Conservation (phyloP, 2,888 invertebrate genomes). For the Plagodis dolabraria region DNA sequence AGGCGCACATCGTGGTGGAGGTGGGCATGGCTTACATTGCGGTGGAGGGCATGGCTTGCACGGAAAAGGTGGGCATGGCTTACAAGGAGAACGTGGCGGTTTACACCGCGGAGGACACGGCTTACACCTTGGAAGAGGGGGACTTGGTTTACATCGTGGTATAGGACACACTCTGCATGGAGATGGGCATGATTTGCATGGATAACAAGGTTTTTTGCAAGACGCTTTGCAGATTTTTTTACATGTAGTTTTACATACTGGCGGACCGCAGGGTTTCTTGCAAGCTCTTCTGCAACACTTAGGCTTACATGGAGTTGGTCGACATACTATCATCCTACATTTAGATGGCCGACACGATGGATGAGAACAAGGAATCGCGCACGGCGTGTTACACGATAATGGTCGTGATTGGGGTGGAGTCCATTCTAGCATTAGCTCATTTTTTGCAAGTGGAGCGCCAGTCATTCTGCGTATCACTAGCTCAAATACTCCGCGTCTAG, state of each 20-base stretch:
- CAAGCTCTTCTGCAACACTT: constrained; percentile 48
- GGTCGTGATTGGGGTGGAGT: constrained; percentile 66
- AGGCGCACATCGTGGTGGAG: not conserved
- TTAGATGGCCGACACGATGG: constrained; percentile 52
- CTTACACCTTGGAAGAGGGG: constrained; percentile 22
- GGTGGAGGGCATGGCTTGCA: constrained; percentile 14
- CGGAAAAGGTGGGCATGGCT: constrained; percentile 11
- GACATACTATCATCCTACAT: constrained; percentile 62
- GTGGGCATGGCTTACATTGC: constrained; percentile 36
- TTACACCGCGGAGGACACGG: constrained; percentile 26
- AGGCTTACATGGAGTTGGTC: constrained; percentile 52
- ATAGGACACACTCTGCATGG: not conserved
- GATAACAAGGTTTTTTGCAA: constrained; percentile 44
- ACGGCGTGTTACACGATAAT: constrained; percentile 50
- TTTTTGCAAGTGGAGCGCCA: constrained; percentile 73
- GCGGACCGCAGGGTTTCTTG: constrained; percentile 52
- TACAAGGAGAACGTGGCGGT: constrained; percentile 25
- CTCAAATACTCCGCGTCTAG: constrained; percentile 76
- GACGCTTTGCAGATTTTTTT: constrained; percentile 45
- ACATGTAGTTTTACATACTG: constrained; percentile 42
- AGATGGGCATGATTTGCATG: constrained; percentile 26
- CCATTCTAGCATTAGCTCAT: constrained; percentile 79
- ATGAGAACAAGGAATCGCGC: constrained; percentile 45
- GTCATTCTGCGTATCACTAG: constrained; percentile 69
- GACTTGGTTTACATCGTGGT: constrained; percentile 29